Percentiles rank a stretch among this genome's conserved stretches.
Conservation (phyloP, 1,140 invertebrate genomes). For the Patella vulgata region DNA sequence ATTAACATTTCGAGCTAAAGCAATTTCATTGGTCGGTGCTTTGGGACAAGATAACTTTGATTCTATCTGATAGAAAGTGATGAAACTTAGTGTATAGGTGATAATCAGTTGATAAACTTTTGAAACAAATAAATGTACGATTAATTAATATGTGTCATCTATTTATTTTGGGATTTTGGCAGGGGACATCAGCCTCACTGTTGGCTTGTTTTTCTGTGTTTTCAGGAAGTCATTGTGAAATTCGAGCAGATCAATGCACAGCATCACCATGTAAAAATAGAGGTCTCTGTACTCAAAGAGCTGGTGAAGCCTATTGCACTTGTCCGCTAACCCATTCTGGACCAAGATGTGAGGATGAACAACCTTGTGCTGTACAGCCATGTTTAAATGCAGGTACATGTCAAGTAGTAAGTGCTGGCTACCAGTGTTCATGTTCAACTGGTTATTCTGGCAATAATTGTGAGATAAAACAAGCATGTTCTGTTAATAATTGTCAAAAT, state of each 20-base stretch:
- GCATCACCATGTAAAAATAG: conserved; percentile 9
- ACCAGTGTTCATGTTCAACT: conserved; percentile 23
- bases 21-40: too few species aligned
- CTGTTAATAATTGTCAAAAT: conserved; percentile 20
- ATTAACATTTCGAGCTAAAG: too few species aligned
- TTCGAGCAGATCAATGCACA: not conserved
- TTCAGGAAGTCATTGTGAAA: conserved; percentile 17
- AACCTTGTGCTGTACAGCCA: conserved; percentile 39
- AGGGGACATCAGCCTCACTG: too few species aligned
- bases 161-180: too few species aligned
- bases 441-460: conserved; percentile 28
- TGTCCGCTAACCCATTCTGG: conserved; percentile 43
- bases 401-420: conserved; percentile 20
- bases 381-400: conserved; percentile 43
- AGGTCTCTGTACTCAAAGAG: conserved; percentile 1
- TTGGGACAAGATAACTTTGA: too few species aligned
- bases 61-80: too few species aligned
- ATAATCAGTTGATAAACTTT: too few species aligned
- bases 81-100: too few species aligned
- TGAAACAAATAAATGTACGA: too few species aligned
- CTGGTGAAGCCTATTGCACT: conserved; percentile 49
- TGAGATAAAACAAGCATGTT: conserved; percentile 5
- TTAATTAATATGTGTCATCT: too few species aligned
- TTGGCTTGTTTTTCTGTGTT: too few species aligned
- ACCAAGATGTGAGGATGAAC: conserved; percentile 49